Evolutionary conservation across 35 echinoderm and acorn worm species (phyloP), one percentile per base, ranked within the genome.

Genomic region (Antedon bifida): DNA sequence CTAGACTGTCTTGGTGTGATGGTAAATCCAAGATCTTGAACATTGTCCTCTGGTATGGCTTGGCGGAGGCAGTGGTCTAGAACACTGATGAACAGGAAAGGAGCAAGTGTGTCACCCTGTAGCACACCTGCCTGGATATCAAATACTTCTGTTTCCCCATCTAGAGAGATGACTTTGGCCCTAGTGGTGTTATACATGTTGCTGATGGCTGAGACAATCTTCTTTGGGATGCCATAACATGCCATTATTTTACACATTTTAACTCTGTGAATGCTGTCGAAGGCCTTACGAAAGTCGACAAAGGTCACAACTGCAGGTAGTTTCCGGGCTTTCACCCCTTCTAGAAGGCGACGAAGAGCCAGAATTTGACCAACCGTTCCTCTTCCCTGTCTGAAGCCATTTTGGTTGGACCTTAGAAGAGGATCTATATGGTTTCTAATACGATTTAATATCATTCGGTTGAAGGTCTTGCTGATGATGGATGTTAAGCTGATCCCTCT

Each of bases 401-500:
- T 79, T 79, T 31, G 32, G 31, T 79, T 31, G 21, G 77, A n/a
- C n/a, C n/a, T n/a, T n/a, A n/a, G n/a, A 33, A 79, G 17, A 3
- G 77, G 77, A 35, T 79, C 77, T 31, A 79, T 16, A 33, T 3
- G 21, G 21, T 16, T 16, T 14, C 77, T 5, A 8, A 79, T 79
- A 12, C 32, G 1, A 21, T 79, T 79, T 29, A 79, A 32, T 32
- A 79, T 16, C 77, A 79, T 30, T 21, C 77, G 1, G 21, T 79
- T 79, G 32, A 8, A 79, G 8, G 77, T 79, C 32, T 79, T 30
- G 1, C 14, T 35, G 5, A 79, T 32, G 17, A 79, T 21, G 21
- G 77, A 79, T 14, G 77, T 31, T 21, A 79, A 79, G 77, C 77
- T 30, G 33, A 34, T 34, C 77, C 77, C 32, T n/a, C 77, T 79